Evolutionary conservation across 2,888 invertebrate species (phyloP).

Genomic region (Tinea pellionella): DNA sequence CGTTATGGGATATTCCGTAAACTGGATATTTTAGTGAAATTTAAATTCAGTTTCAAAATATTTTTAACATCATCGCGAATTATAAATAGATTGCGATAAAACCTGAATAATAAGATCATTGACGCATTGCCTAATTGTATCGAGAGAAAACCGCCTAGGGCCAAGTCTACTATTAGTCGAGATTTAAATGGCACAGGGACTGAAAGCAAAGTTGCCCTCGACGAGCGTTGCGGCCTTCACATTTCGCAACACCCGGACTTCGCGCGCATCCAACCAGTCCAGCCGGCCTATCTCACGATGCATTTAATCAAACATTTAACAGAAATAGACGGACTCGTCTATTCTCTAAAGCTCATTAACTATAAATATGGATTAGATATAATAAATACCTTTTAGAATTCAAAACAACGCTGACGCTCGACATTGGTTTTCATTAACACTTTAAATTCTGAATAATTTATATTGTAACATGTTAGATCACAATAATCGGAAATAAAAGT

Average conservation of each 20-base stretch:
- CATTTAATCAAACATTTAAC: constrained; percentile 28
- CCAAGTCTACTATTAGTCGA: constrained; percentile 21
- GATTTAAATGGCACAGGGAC: constrained; percentile 60
- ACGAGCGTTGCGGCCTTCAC: constrained; percentile 50
- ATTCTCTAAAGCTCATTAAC: background rate
- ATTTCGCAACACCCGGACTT: constrained; percentile 67
- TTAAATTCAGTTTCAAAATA: too few relatives aligned
- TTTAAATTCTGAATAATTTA: constrained; percentile 7
- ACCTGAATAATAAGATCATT: background rate
- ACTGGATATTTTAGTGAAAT: too few relatives aligned
- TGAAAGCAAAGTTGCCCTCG: constrained; percentile 32
- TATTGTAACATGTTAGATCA: constrained; percentile 11
- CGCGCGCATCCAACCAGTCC: constrained; percentile 48
- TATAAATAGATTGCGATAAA: background rate
- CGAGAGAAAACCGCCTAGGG: constrained; percentile 5
- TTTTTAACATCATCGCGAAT: too few relatives aligned
- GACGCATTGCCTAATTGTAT: background rate
- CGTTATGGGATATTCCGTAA: too few relatives aligned
- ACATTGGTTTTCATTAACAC: constrained; percentile 8
- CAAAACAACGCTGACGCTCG: background rate
- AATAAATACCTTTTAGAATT: background rate
- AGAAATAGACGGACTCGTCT: background rate
- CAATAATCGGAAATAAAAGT: constrained; percentile 14
- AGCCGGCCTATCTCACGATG: constrained; percentile 26
- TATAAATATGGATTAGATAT: background rate